These are phyloP conservation scores for Pyxicephalus adspersus DNA, from an alignment of 2,113 vertebrate species.

Conservation along the genomic window DNA sequence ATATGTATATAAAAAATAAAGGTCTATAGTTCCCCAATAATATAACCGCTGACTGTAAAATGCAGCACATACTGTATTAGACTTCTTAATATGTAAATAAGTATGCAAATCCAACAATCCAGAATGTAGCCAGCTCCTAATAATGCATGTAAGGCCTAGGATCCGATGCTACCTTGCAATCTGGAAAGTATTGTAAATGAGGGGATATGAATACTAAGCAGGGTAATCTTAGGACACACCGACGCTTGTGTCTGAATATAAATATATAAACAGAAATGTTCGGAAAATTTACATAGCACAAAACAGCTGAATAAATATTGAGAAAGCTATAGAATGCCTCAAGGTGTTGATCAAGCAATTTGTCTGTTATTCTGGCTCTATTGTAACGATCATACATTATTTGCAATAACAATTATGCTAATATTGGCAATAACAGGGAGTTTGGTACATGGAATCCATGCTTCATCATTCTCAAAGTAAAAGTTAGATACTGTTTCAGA, in stretches of 20 bases:
- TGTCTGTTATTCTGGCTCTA: not conserved
- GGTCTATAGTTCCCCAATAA: no score
- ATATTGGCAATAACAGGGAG: slow-evolving; percentile 23
- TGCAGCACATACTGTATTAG: no score
- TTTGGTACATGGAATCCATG: not conserved
- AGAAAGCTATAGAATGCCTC: slow-evolving; percentile 24
- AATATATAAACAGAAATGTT: slow-evolving; percentile 28
- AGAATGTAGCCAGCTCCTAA: not conserved
- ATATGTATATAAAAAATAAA: no score
- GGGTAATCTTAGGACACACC: slow-evolving; percentile 47
- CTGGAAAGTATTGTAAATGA: not conserved
- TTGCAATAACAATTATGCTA: slow-evolving; percentile 47
- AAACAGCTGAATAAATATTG: slow-evolving; percentile 40
- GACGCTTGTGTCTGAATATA: slow-evolving; percentile 2
- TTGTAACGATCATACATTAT: slow-evolving; percentile 12
- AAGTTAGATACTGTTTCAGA: slow-evolving; percentile 25
- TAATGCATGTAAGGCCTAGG: not conserved
- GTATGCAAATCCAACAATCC: not conserved
- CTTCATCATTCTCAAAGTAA: slow-evolving; percentile 5
- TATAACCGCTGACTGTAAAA: no score
- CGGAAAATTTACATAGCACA: slow-evolving; percentile 28
- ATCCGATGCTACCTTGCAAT: not conserved
- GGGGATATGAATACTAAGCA: slow-evolving; percentile 40
- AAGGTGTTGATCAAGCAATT: slow-evolving; percentile 37
- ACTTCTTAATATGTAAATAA: no score